These are phyloP conservation scores for Neelides folsomi DNA, from an alignment of 2,888 invertebrate genomes.

Conservation along the genomic window DNA sequence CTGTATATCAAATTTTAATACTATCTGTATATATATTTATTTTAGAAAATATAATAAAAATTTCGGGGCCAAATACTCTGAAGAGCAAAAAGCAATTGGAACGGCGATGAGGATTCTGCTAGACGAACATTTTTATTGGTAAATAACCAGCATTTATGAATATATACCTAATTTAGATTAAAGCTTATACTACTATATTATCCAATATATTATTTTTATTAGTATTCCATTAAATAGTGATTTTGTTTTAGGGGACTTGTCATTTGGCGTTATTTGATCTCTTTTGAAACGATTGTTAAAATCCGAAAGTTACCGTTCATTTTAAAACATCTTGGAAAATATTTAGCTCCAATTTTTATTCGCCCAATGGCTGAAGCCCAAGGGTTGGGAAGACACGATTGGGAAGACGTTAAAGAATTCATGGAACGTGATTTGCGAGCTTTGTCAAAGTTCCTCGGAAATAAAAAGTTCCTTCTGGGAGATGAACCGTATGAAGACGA, in stretches of 20 bases:
- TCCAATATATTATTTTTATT: too few species aligned
- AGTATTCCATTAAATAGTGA: too few species aligned
- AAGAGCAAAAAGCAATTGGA: slow-evolving; percentile 35
- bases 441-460: slow-evolving; percentile 20
- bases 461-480: slow-evolving; percentile 22
- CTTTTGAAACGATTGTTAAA: too few species aligned
- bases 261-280: too few species aligned
- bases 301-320: not conserved
- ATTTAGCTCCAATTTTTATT: not conserved
- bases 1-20: too few species aligned
- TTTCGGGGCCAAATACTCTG: slow-evolving; percentile 33
- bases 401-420: slow-evolving; percentile 17
- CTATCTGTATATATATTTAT: too few species aligned
- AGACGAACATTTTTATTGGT: slow-evolving; percentile 39
- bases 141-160: slow-evolving; percentile 6
- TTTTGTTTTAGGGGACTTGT: too few species aligned
- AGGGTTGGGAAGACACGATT: slow-evolving; percentile 25
- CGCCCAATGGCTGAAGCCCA: slow-evolving; percentile 12
- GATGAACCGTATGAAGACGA: slow-evolving; percentile 33
- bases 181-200: too few species aligned
- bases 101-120: slow-evolving; percentile 36
- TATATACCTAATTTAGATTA: too few species aligned
- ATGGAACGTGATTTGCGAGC: slow-evolving; percentile 18
- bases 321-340: not conserved
- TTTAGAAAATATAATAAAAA: slow-evolving; percentile 34